Base-by-base conservation (phyloP, 2,797 vertebrate genomes). In the Acipenser transmontanus region DNA sequence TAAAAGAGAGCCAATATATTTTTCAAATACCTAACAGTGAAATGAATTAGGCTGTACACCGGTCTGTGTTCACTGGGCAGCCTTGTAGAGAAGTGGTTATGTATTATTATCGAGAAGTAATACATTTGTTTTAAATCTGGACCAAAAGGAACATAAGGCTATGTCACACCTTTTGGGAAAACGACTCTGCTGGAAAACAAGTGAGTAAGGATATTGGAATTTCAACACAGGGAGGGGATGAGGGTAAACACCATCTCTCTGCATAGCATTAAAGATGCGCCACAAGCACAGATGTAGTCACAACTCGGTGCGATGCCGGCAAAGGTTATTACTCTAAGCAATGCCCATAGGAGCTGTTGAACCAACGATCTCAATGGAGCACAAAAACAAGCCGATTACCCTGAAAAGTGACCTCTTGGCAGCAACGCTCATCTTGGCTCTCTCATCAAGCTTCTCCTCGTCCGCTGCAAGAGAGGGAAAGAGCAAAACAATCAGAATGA, bases 361-460 rank as follows among this genome's bases (percentile, higher is more conserved):
- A 57, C 6, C n/a, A 11, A n/a, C 7, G 12, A 34, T 34, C 34
- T 34, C 34, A 34, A 34, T 4, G 34, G 34, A 57, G 14, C 12
- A 57, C 7, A 57, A 68, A 70, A 75, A 67, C 3, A 10, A 7
- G 65, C 63, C 12, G 72, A 68, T 83, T 90, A 98, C 97, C 91
- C 91, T 93, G 81, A 99, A 99, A 75, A 99, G 92, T 65, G 96
- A 91, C 49, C 97, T 93, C 76, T 99, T 99, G 72, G 97, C 97
- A 74, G 97, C 93, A 1, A 99, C 97, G 0, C 97, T 99, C 78
- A 99, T 82, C 78, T 95, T 98, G 81, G 97, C 95, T 75, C 93
- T 84, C 50, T 98, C 97, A 71, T 99, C 97, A 8, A 99, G 72
- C 75, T 94, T 99, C 77, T 95, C 95, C 72, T 97, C 95, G 66